Evolutionary conservation across 2,888 invertebrate genomes (phyloP).

Genomic region (Ceratothoa steindachneri): DNA sequence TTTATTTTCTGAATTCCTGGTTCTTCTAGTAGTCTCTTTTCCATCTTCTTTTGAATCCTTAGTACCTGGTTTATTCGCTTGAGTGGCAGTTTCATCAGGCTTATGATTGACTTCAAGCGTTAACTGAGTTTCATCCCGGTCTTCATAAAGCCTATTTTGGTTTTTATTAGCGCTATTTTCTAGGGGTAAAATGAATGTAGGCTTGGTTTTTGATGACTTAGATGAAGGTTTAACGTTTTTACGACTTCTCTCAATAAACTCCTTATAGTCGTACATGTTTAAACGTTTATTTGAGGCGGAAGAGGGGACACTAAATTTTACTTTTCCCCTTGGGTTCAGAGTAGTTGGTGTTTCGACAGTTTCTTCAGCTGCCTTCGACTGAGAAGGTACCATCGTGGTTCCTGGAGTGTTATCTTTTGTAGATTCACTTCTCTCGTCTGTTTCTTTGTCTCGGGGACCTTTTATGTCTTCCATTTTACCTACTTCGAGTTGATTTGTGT

Average conservation of each 20-base stretch:
- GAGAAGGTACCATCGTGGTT: neutral
- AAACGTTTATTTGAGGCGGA: neutral
- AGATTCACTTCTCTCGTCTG: neutral
- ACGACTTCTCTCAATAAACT: neutral
- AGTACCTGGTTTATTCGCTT: neutral
- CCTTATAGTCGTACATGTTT: neutral
- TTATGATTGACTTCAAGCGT: neutral
- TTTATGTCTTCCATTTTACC: neutral
- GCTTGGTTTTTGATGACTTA: neutral
- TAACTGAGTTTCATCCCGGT: too few relatives aligned
- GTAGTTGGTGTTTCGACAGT: neutral
- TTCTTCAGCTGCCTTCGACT: neutral
- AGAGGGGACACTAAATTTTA: neutral
- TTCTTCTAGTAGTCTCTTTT: neutral
- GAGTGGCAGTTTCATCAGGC: neutral
- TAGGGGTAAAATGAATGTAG: neutral
- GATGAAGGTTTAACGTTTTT: neutral
- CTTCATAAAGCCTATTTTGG: too few relatives aligned
- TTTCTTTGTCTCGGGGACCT: neutral
- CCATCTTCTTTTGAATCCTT: neutral
- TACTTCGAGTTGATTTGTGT: neutral
- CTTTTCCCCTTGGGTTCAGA: neutral
- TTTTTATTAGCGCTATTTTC: neutral
- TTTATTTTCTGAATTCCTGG: neutral
- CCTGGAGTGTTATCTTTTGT: neutral